Base-by-base conservation (phyloP, 2,888 invertebrate genomes). In the Exocentrus adspersus region DNA sequence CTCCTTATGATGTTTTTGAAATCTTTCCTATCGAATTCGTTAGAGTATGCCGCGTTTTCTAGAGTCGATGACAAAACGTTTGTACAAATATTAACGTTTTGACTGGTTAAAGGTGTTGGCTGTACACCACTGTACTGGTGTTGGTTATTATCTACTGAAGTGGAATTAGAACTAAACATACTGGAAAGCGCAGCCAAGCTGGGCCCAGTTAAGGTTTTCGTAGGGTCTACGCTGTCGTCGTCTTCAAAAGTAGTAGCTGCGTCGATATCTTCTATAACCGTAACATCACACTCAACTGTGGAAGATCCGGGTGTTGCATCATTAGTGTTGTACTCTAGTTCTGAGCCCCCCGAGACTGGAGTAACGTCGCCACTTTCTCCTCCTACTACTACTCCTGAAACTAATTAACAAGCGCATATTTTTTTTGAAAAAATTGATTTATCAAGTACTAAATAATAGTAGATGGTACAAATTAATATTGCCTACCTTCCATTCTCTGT, bases 301-400 rank as follows among this genome's bases (percentile, higher is more conserved):
- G 89, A 85, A 10, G 89, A 90, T 65, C 89, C 89, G 76, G 89
- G 88, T 57, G 89, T 90, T 60, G 89, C 89, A 78, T 89, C 87
- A 76, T 86, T 88, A 80, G 89, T 89, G 80, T 89, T 89, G 72
- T 89, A 87, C 71, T 88, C 88, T 62, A 85, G 82, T 80, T 90
- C 90, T 48, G 86, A 85, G 69, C 87, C 85, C 21, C 86, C 87
- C 64, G 90, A 90, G 71, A 89, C 89, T 68, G 91, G 91, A 16
- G 91, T 91, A 67, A 88, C 84, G 75, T 89, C 88, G 28, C 89
- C 89, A 79, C 88, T 89, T 48, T 73, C 77, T 20, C 68, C 75
- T 71, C 60, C 50, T 58, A 32, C 1, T 46, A 46, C 9, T 32
- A 53, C 24, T n/a, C 3, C n/a, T 21, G 21, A 53, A 16, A n/a